These are phyloP conservation scores for Aurelia aurita complex sp. Pacific DNA, from an alignment of 30 jellyfish, hydroid and myxozoan species.

Conservation along the genomic window DNA sequence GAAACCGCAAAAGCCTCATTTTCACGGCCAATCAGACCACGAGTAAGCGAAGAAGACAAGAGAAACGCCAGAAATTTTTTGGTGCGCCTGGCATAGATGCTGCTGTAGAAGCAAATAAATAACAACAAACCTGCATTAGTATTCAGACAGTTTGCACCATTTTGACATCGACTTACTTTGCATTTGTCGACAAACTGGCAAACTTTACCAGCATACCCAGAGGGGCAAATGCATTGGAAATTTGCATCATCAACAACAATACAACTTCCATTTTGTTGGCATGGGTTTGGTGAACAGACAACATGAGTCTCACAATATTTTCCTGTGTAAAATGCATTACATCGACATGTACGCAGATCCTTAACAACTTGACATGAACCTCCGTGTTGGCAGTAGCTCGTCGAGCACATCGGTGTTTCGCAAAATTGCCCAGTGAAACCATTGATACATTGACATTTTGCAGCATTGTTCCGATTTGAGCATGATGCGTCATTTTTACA, in stretches of 20 bases:
- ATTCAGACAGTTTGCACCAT: conserved; percentile 40
- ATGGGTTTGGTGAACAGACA: conserved; percentile 41
- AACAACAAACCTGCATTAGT: conserved; percentile 11
- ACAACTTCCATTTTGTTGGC: conserved; percentile 20
- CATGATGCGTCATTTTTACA: conserved; percentile 26
- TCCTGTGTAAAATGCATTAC: conserved; percentile 22
- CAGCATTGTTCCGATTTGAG: neutral
- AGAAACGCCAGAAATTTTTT: no score
- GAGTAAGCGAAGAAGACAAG: no score
- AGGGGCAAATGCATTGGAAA: conserved; percentile 12
- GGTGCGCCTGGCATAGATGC: no score
- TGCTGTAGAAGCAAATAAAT: no score
- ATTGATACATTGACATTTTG: conserved; percentile 11
- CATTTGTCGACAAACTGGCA: conserved; percentile 22
- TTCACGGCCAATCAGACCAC: no score
- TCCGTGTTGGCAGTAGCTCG: conserved; percentile 15
- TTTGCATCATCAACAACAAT: neutral
- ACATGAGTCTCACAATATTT: conserved; percentile 37
- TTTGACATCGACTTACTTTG: conserved; percentile 21
- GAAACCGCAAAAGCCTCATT: no score
- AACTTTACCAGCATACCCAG: conserved; percentile 11
- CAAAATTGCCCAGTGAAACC: conserved; percentile 28
- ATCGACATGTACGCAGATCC: neutral
- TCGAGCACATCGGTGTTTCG: conserved; percentile 21
- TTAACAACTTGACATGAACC: conserved; percentile 7